These are phyloP conservation scores for Mesopsocus fuscifrons DNA, from an alignment of 2,888 invertebrate genomes.

Conservation along the genomic window DNA sequence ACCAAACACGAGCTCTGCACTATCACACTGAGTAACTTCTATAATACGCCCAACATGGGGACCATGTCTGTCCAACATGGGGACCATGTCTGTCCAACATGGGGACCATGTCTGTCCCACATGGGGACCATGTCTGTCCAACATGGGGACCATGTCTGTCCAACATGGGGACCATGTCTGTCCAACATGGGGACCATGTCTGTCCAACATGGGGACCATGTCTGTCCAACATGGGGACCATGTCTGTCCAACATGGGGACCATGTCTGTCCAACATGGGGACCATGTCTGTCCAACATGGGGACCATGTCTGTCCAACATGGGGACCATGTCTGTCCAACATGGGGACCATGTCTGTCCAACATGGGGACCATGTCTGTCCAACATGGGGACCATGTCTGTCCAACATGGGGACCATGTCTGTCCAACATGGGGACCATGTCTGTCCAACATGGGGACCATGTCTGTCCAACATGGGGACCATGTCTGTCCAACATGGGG, in stretches of 20 bases:
- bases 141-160: background rate
- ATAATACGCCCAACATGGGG: background rate
- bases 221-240: background rate
- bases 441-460: background rate
- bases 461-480: background rate
- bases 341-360: background rate
- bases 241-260: background rate
- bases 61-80: background rate
- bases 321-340: background rate
- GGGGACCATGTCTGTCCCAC: background rate
- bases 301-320: background rate
- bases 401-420: background rate
- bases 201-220: background rate
- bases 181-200: background rate
- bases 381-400: background rate
- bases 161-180: background rate
- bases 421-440: background rate
- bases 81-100: background rate
- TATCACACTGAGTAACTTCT: background rate
- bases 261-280: background rate
- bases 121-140: background rate
- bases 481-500: background rate
- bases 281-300: background rate
- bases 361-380: background rate
- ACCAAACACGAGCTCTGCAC: background rate